phyloP scores from a whole-genome alignment of 1,140 invertebrate species.

The Helicoverpa armigera region DNA sequence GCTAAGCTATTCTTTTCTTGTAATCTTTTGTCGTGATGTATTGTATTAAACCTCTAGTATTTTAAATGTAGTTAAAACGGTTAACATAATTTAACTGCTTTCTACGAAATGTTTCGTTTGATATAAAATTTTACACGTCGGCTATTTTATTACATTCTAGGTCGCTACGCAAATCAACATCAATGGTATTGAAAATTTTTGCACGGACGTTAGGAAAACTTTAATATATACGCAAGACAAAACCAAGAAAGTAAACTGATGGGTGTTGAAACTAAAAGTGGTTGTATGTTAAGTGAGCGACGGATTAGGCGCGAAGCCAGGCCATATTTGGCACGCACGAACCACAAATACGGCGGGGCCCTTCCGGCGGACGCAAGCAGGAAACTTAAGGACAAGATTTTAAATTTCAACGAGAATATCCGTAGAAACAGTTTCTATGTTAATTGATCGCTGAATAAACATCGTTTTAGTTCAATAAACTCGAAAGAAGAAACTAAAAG shows the following conservation, averaged over 20 bases:
- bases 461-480: not conserved
- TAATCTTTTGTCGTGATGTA: conserved; percentile 28
- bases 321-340: conserved; percentile 63
- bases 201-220: not conserved
- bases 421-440: conserved; percentile 3
- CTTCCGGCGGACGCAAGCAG: conserved; percentile 73
- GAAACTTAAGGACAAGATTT: conserved; percentile 45
- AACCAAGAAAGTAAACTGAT: conserved; percentile 56
- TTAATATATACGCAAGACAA: conserved; percentile 1
- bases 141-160: not conserved
- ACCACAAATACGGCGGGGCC: conserved; percentile 64
- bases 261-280: conserved; percentile 61
- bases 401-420: conserved; percentile 40
- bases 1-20: conserved; percentile 29
- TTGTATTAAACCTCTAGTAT: not conserved
- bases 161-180: too few relatives aligned
- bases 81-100: not conserved
- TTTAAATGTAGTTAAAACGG: conserved; percentile 14
- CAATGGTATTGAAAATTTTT: not conserved
- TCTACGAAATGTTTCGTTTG: not conserved
- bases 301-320: conserved; percentile 63
- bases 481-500: not conserved
- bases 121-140: not conserved
- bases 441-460: not conserved
- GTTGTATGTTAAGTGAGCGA: conserved; percentile 50